Conservation (phyloP, 2,113 vertebrate genomes). For the Furnarius figulus region DNA sequence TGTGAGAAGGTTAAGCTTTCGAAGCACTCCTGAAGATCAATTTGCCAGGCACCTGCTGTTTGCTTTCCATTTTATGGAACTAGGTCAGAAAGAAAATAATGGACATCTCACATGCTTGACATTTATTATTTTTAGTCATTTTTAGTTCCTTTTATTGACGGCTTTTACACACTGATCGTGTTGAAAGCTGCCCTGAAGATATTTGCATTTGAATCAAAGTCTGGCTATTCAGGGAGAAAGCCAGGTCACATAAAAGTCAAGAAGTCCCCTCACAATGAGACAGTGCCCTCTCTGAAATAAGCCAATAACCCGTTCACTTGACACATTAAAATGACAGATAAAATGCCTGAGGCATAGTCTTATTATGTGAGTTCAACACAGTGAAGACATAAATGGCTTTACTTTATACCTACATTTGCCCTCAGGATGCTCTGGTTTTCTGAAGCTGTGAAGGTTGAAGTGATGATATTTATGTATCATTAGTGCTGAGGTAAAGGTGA, state of each 20-base stretch:
- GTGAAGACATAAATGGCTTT: conserved; percentile 4
- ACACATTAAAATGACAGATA: conserved; percentile 49
- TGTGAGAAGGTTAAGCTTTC: neutral
- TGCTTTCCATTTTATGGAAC: conserved; percentile 42
- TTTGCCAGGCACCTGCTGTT: conserved; percentile 49
- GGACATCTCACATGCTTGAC: neutral
- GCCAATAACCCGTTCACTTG: neutral
- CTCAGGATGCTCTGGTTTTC: neutral
- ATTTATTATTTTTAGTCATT: conserved; percentile 55
- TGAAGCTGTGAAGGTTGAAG: neutral
- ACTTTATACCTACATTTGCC: neutral
- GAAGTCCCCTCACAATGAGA: neutral
- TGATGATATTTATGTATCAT: neutral
- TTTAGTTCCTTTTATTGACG: conserved; percentile 27
- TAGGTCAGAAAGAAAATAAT: conserved; percentile 22
- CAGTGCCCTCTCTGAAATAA: neutral
- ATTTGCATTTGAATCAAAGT: conserved; percentile 42
- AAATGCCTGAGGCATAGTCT: neutral
- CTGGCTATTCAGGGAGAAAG: conserved; percentile 21
- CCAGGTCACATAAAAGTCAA: conserved; percentile 42
- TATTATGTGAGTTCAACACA: neutral
- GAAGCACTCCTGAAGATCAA: conserved; percentile 20
- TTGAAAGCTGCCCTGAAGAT: conserved; percentile 47
- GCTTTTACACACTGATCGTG: neutral
- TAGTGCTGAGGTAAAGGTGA: neutral